A percentile compares a stretch with the other conserved stretches of the same genome.
These are phyloP conservation scores for Dioctria linearis DNA, from an alignment of 2,888 invertebrate genomes.

Conservation along the genomic window DNA sequence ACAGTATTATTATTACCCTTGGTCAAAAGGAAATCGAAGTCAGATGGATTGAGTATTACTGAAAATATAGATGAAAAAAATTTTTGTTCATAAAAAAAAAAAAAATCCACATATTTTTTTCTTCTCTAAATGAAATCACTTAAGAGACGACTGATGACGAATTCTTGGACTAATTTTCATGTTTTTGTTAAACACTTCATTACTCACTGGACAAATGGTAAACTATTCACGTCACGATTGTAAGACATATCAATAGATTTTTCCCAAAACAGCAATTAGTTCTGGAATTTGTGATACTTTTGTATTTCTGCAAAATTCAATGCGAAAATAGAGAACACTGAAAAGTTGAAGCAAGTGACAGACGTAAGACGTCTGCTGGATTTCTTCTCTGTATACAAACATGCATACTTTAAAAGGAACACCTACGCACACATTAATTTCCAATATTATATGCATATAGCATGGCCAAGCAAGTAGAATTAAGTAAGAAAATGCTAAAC, in stretches of 20 bases:
- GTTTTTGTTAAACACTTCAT: slow-evolving; percentile 30
- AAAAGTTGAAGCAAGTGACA: slow-evolving; percentile 54
- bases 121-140: slow-evolving; percentile 6
- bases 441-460: too few relatives aligned
- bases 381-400: slow-evolving; percentile 37
- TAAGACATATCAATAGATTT: background rate
- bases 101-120: slow-evolving; percentile 12
- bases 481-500: too few relatives aligned
- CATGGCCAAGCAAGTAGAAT: too few relatives aligned
- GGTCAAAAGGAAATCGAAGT: slow-evolving; percentile 70
- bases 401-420: slow-evolving; percentile 17
- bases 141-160: slow-evolving; percentile 24
- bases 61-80: slow-evolving; percentile 47
- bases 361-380: slow-evolving; percentile 50
- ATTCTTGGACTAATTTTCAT: slow-evolving; percentile 29
- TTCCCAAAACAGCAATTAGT: background rate
- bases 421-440: slow-evolving; percentile 1
- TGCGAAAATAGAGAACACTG: slow-evolving; percentile 52
- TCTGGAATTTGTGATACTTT: background rate
- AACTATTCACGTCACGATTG: background rate
- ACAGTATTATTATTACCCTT: slow-evolving; percentile 65
- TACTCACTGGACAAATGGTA: background rate
- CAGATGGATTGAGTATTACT: slow-evolving; percentile 70
- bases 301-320: slow-evolving; percentile 7
- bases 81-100: background rate